Conservation (phyloP, 2,888 invertebrate genomes). For the Bombyx huttoni region DNA sequence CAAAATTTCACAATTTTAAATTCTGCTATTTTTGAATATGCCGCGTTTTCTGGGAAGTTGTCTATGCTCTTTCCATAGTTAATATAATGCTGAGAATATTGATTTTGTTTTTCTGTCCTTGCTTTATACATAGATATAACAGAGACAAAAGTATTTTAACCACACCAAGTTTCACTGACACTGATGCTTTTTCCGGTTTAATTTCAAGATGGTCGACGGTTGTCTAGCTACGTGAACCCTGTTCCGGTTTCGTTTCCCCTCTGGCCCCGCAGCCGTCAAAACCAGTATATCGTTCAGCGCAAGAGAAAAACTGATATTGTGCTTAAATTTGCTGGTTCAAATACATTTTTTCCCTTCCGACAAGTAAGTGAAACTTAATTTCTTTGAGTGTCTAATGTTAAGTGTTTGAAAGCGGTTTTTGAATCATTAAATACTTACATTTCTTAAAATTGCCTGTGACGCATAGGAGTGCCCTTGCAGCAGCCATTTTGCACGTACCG, state of each 20-base stretch:
- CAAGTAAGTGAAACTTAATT: conserved; percentile 65
- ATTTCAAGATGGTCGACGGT: conserved; percentile 56
- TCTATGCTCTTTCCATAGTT: no score
- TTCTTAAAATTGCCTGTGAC: conserved; percentile 64
- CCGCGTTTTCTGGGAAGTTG: no score
- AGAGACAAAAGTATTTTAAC: no score
- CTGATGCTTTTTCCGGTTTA: conserved; percentile 1
- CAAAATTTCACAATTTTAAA: no score
- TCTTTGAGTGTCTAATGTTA: conserved; percentile 41
- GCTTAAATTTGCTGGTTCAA: conserved; percentile 70
- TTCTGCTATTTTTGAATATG: no score
- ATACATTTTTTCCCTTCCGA: conserved; percentile 69
- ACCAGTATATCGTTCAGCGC: conserved; percentile 71
- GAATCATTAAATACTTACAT: conserved; percentile 24
- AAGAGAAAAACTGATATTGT: conserved; percentile 69
- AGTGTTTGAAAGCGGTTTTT: conserved; percentile 33
- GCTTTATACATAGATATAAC: no score
- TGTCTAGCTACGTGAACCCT: conserved; percentile 61
- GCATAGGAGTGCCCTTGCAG: conserved; percentile 75
- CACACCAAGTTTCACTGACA: neutral
- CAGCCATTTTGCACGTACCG: conserved; percentile 73
- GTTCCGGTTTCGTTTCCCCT: conserved; percentile 71
- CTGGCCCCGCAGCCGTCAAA: conserved; percentile 69
- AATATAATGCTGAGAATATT: no score
- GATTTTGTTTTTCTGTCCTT: no score